Conservation (phyloP, 2,888 invertebrate genomes). For the Strigamia crassipes region DNA sequence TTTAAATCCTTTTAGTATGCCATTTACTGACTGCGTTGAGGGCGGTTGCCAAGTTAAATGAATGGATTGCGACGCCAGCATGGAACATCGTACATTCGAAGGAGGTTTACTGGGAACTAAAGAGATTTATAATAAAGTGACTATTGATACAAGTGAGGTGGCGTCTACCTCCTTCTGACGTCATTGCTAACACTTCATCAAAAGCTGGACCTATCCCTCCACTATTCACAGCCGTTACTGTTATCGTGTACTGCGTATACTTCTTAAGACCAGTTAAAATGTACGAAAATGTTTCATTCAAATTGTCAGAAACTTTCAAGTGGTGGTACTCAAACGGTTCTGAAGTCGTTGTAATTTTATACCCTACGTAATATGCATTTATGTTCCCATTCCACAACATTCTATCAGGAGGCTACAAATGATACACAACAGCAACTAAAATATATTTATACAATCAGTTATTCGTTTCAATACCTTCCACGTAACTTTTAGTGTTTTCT, state of each 20-base stretch:
- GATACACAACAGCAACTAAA: background rate
- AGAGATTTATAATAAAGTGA: background rate
- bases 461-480: constrained; percentile 57
- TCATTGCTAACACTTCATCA: constrained; percentile 85
- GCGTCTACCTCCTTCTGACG: constrained; percentile 75
- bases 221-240: constrained; percentile 92
- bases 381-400: constrained; percentile 93
- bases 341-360: constrained; percentile 66
- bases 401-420: constrained; percentile 71
- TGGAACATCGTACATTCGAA: constrained; percentile 87
- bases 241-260: constrained; percentile 92
- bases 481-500: constrained; percentile 48
- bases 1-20: constrained; percentile 96
- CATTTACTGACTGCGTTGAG: constrained; percentile 87
- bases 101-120: constrained; percentile 61
- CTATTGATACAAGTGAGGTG: background rate
- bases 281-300: background rate
- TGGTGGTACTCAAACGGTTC: background rate
- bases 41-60: constrained; percentile 94
- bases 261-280: constrained; percentile 62
- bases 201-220: constrained; percentile 90
- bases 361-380: constrained; percentile 85
- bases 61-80: constrained; percentile 90
- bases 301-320: background rate
- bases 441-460: background rate